These are phyloP conservation scores for Eucera pruinosa DNA, from an alignment of 2,888 invertebrate genomes.

Conservation along the genomic window DNA sequence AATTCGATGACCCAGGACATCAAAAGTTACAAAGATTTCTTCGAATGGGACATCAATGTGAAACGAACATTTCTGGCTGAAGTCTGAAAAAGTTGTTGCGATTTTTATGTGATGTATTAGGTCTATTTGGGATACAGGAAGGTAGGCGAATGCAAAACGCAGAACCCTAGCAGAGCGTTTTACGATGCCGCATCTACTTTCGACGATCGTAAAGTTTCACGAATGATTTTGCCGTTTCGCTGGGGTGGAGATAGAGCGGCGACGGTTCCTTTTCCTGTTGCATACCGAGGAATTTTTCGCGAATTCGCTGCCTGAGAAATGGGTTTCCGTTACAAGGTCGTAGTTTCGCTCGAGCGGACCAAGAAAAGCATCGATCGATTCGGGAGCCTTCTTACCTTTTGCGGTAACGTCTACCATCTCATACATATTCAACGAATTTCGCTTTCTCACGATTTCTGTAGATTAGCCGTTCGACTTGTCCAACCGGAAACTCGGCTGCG, in stretches of 20 bases:
- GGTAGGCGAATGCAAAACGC: neutral
- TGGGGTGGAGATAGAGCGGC: constrained; percentile 3
- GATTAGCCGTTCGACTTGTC: too few species aligned
- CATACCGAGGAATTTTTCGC: constrained; percentile 19
- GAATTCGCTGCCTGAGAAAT: constrained; percentile 8
- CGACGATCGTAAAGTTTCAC: constrained; percentile 5
- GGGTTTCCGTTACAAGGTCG: constrained; percentile 17
- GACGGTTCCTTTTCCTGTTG: neutral
- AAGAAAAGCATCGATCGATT: constrained; percentile 15
- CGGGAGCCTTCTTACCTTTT: neutral
- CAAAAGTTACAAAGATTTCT: too few species aligned
- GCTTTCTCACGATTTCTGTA: neutral
- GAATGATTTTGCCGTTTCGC: constrained; percentile 13
- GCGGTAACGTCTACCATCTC: neutral
- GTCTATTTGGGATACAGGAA: neutral
- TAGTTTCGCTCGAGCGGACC: neutral
- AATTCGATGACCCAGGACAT: too few species aligned
- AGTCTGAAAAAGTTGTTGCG: neutral
- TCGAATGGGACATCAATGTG: too few species aligned
- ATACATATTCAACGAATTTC: constrained; percentile 13
- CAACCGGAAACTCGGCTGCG: too few species aligned
- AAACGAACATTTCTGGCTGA: too few species aligned
- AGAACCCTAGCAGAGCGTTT: neutral
- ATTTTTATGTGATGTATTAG: neutral
- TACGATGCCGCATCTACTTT: constrained; percentile 10